Evolutionary conservation across 92 coral and sea anemone species (phyloP), one percentile per base, ranked within the genome.

Genomic region (Bergia sp.): DNA sequence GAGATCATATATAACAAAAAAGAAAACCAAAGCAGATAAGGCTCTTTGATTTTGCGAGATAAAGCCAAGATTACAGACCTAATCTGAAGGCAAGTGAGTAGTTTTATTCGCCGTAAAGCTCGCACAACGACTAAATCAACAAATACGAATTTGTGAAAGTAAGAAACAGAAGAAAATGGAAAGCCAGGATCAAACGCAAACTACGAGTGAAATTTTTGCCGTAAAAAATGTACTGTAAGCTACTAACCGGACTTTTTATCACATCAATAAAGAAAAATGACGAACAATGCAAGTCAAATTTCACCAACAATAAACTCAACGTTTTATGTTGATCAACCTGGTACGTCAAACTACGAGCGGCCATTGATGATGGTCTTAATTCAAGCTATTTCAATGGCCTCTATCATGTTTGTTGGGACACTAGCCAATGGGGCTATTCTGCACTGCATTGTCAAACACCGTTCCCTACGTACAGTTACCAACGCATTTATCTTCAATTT

Each of bases 361-460:
- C 80, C 90, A 23, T 84, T 92, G 53, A 87, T 58, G 10, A 69
- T 93, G 50, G 71, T 81, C 11, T 90, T 92, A 37, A 43, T 89
- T 47, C 98, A 95, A 93, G 90, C 93, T 44, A 85, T 90, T 37
- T 64, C 89, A 3, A 89, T 95, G 88, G 69, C 90, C 2, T 7
- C 53, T 7, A 88, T 95, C 82, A 95, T 95, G 91, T 79, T 85
- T 1, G 94, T 92, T 11, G 93, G 93, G 1, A 69, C 94, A 5
- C 42, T 95, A n/a, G 98, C 98, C 11, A 95, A 95, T 83, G 94
- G 98, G 38, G 94, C 90, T 38, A 91, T 95, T 3, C 92, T 96
- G 53, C 96, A 93, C 65, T 95, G 96, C 80, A 95, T 95, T 9
- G 81, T 95, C 15, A 91, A 82, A 87, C 91, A 92, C 64, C 93